phyloP scores from a whole-genome alignment of 2,797 vertebrate genomes.

The Neosilurus hyrtlii region DNA sequence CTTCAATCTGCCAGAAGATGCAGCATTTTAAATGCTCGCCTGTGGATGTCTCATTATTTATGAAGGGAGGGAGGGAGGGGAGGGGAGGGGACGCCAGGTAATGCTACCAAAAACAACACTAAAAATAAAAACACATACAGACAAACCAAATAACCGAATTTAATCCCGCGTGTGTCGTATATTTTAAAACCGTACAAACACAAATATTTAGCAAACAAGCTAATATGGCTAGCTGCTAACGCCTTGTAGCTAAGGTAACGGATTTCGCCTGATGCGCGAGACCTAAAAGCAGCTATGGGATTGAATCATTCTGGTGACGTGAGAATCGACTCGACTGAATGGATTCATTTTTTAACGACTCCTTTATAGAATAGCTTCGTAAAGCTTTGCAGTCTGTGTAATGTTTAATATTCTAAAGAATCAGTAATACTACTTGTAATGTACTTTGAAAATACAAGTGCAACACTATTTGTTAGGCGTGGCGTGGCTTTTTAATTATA shows the following conservation, averaged over 20 bases:
- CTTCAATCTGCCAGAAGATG: constrained; percentile 15
- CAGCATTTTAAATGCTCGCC: constrained; percentile 25
- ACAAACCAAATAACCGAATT: background rate
- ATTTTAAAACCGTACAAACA: background rate
- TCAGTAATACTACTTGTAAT: background rate
- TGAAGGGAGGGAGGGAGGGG: background rate
- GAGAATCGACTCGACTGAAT: background rate
- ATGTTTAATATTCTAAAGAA: background rate
- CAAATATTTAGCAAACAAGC: background rate
- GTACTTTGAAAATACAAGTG: background rate
- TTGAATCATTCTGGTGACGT: background rate
- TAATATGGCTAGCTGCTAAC: background rate
- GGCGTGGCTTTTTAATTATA: background rate
- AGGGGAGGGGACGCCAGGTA: background rate
- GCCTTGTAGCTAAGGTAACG: constrained; percentile 13
- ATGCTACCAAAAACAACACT: background rate
- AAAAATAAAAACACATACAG: background rate
- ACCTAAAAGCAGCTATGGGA: background rate
- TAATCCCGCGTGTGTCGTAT: background rate
- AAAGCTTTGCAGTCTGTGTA: too few relatives aligned
- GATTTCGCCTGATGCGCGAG: constrained; percentile 16
- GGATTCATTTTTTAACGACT: background rate
- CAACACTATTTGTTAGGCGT: background rate
- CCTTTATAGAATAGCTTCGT: background rate
- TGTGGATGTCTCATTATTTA: background rate